Evolutionary conservation across 2,797 vertebrate genomes (phyloP), one percentile per base, ranked within the genome.

Genomic region (Chiroxiphia lanceolata): DNA sequence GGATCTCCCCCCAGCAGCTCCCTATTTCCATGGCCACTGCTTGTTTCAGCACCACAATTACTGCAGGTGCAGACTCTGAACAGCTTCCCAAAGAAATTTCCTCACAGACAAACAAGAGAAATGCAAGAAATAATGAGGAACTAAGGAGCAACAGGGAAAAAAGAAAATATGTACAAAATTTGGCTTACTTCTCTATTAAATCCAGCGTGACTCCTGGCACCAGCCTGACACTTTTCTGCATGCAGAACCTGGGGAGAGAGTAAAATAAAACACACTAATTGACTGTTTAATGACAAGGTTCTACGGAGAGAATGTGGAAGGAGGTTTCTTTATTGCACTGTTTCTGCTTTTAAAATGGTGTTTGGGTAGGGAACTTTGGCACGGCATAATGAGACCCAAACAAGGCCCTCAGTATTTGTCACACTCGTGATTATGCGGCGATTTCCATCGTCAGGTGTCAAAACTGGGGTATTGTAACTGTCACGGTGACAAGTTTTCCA

Each of bases 191-290:
- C 96, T 99, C 99, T 89, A 99, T 99, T 94, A 99, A 98, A 98
- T 99, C 99, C 98, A 99, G 97, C 3, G 99, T 99, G 97, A 99
- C 99, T 95, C 99, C 99, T 33, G 99, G 99, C 96, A 99, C 99
- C 98, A 99, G 96, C 93, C 98, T 99, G 94, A 99, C 98, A 93
- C 99, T 99, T 97, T 99, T 99, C 98, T 99, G 99, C 99, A 99
- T 99, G 95, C 99, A 99, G 96, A 99, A 99, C 99, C 99, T 99
- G 97, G 42, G 74, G 84, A 94, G 92, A 85, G 71, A 94, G 83
- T 42, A 80, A 90, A 47, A 61, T 42, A 95, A 93, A 91, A 50
- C 82, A 80, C 11, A 31, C 36, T 44, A 57, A 71, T 25, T 81
- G 86, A 92, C 77, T 51, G 60, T 17, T 81, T 83, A 78, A 87